Evolutionary conservation across 2,888 invertebrate genomes (phyloP), one percentile per base, ranked within the genome.

Genomic region (Digitonthophagus gazella): DNA sequence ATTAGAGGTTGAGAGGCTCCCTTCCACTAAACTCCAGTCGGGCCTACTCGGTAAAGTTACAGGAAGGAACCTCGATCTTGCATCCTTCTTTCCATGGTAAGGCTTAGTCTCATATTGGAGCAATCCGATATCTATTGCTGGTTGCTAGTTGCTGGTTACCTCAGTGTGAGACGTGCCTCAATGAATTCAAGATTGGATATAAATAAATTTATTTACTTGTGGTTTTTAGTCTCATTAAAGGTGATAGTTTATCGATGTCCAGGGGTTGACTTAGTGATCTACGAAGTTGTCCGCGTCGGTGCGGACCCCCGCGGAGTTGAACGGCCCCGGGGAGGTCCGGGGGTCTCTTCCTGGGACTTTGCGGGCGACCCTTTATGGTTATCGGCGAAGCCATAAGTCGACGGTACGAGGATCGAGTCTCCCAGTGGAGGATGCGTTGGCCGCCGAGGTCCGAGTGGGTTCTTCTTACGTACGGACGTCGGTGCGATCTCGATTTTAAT

Each of bases 201-300:
- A 6, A 57, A 57, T 16, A 5, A 1, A 15, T 19, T 14, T 11
- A 68, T 73, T 78, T 77, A 85, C 85, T 85, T 80, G 83, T 79
- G 70, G 84, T 83, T 82, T 85, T 86, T 69, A 84, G 82, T 76
- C 85, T 82, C 84, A 86, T 84, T 71, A 86, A 76, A 14, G 87
- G 86, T 67, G 86, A 86, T 73, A 87, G 80, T 78, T 86, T 86
- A 78, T 87, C 87, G 75, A 87, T 85, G 78, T 88, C 88, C 75
- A 88, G 80, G 71, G 91, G 91, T 77, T 91, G 91, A 78, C 91
- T 91, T 61, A 90, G 84, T n/a, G 91, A 91, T 72, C 91, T 73
- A 58, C 83, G 75, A 56, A 83, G 75, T 65, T 80, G 80, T 2
- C 81, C 80, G 58, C 79, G 74, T 8, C 75, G 73, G 11, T 73